phyloP scores from a whole-genome alignment of 2,888 invertebrate genomes.

The Rhyacophila evoluta region DNA sequence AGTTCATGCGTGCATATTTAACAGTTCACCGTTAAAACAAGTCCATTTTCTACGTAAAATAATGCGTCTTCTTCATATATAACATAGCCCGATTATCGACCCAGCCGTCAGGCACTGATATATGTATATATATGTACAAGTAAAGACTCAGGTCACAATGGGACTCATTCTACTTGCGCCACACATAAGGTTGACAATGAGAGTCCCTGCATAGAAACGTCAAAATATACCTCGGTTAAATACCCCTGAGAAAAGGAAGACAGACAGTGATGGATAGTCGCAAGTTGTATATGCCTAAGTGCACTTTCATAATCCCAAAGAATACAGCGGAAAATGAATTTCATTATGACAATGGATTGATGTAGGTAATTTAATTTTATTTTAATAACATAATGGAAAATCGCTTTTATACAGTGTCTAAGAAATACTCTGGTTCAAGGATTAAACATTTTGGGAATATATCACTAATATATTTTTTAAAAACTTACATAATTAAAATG shows the following conservation, averaged over 20 bases:
- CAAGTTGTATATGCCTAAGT: neutral
- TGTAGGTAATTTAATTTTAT: neutral
- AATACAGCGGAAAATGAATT: neutral
- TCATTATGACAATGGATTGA: constrained; percentile 3
- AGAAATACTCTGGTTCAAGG: too few species aligned
- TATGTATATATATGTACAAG: neutral
- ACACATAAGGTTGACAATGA: constrained; percentile 9
- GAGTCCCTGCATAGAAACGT: constrained; percentile 15
- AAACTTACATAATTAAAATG: too few species aligned
- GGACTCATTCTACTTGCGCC: constrained; percentile 10
- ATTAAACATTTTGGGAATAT: too few species aligned
- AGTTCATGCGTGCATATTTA: too few species aligned
- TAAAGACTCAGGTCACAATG: neutral
- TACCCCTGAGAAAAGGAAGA: constrained; percentile 22
- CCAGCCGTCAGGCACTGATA: neutral
- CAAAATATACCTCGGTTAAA: constrained; percentile 12
- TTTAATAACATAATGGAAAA: too few species aligned
- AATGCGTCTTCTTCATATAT: neutral
- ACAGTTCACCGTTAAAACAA: too few species aligned
- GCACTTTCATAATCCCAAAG: neutral
- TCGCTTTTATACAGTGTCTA: too few species aligned
- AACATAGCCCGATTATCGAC: neutral
- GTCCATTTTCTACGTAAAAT: too few species aligned
- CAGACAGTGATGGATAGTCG: constrained; percentile 19
- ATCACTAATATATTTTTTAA: too few species aligned